Percentiles rank a stretch among this genome's conserved stretches.
Conservation (phyloP, 2,797 vertebrate species). For the Pipistrellus kuhlii region DNA sequence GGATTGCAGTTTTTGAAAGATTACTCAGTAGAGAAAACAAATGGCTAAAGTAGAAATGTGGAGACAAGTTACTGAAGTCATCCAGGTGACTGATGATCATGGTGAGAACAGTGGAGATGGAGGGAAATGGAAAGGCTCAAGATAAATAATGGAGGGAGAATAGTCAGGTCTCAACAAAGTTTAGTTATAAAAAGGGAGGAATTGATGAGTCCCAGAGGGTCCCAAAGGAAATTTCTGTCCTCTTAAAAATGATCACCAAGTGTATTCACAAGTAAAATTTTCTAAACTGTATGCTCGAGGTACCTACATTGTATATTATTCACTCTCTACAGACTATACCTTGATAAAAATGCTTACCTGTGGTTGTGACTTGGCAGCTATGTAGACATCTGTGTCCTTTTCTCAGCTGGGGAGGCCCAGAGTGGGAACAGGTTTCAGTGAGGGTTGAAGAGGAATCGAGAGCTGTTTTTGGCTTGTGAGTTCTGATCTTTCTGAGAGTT, state of each 20-base stretch:
- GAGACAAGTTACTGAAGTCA: not conserved
- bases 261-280: not conserved
- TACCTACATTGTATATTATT: not conserved
- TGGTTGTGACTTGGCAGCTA: not conserved
- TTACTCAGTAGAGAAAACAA: not conserved
- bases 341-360: not conserved
- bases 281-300: not conserved
- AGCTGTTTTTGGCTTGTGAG: not conserved
- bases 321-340: not conserved
- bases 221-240: not conserved
- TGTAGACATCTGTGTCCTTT: not conserved
- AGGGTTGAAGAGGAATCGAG: not conserved
- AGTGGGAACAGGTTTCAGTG: not conserved
- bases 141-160: not conserved
- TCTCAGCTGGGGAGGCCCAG: not conserved
- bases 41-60: not conserved
- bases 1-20: not conserved
- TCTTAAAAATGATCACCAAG: not conserved
- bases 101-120: not conserved
- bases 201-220: not conserved
- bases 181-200: not conserved
- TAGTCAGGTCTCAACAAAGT: not conserved
- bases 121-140: not conserved
- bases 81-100: not conserved
- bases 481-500: not conserved